phyloP scores from a whole-genome alignment of 2,888 invertebrate genomes.

The Tromatobia lineatoria region DNA sequence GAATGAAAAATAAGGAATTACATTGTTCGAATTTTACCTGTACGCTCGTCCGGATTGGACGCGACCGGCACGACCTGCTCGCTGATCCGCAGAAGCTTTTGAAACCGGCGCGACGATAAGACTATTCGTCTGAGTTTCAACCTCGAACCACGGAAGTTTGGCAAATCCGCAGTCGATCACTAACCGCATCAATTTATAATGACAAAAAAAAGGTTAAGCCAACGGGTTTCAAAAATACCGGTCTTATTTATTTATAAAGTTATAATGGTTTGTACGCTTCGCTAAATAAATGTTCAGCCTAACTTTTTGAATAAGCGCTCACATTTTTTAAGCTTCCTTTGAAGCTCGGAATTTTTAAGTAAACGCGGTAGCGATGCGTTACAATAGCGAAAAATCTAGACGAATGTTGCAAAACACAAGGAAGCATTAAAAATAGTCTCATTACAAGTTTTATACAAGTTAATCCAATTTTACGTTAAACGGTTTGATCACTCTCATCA shows the following conservation, averaged over 20 bases:
- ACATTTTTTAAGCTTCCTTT: too few species aligned
- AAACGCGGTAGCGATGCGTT: too few species aligned
- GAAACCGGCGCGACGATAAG: conserved; percentile 94
- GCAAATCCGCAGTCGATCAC: conserved; percentile 97
- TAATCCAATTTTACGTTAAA: conserved; percentile 2
- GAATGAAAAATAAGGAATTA: not conserved
- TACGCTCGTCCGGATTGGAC: conserved; percentile 94
- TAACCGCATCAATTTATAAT: conserved; percentile 8
- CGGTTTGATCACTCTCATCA: not conserved
- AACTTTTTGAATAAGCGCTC: too few species aligned
- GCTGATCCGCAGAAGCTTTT: conserved; percentile 95
- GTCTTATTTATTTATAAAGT: too few species aligned
- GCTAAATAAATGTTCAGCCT: too few species aligned
- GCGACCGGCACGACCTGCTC: conserved; percentile 97
- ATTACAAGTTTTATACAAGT: too few species aligned
- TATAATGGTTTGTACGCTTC: too few species aligned
- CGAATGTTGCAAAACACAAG: too few species aligned
- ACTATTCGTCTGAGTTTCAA: conserved; percentile 93
- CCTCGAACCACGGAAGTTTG: conserved; percentile 96
- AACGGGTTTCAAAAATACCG: conserved; percentile 23
- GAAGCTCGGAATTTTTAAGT: too few species aligned
- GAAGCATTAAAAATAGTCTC: too few species aligned
- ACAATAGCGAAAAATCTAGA: too few species aligned
- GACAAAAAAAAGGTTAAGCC: conserved; percentile 70
- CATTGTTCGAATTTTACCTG: conserved; percentile 85